phyloP scores from a whole-genome alignment of 2,888 invertebrate genomes.

The Drosophila anomalata region DNA sequence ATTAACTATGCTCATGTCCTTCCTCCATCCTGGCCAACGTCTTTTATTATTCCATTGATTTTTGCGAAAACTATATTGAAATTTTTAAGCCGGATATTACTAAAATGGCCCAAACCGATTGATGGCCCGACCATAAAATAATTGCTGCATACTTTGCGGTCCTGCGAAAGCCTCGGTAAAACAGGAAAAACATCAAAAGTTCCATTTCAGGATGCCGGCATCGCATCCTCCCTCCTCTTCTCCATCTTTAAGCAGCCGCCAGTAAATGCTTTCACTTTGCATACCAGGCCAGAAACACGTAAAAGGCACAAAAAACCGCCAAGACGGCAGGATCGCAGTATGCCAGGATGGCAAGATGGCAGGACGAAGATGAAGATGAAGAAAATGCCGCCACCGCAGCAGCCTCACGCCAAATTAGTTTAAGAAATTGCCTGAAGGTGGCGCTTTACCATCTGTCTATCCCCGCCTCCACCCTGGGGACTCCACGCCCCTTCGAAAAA shows the following conservation, averaged over 20 bases:
- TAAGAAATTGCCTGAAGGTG: conserved; percentile 51
- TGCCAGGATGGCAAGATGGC: not conserved
- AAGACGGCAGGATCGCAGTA: conserved; percentile 5
- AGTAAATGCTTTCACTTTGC: conserved; percentile 42
- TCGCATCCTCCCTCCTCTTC: not conserved
- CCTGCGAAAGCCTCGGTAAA: conserved; percentile 7
- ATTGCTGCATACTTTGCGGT: conserved; percentile 45
- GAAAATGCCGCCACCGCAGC: conserved; percentile 39
- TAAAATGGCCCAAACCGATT: conserved; percentile 62
- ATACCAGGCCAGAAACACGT: conserved; percentile 38
- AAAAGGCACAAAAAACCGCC: conserved; percentile 37
- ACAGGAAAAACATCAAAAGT: conserved; percentile 44
- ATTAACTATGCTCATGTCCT: conserved; percentile 62
- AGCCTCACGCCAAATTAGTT: conserved; percentile 75
- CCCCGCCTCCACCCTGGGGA: not conserved
- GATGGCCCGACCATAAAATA: conserved; percentile 58
- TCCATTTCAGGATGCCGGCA: not conserved
- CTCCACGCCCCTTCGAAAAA: not conserved
- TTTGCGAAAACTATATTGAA: conserved; percentile 59
- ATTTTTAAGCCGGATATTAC: conserved; percentile 75
- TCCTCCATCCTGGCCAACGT: not conserved
- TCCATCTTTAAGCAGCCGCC: not conserved
- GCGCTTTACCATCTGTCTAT: conserved; percentile 26
- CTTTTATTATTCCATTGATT: conserved; percentile 53
- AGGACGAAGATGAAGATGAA: conserved; percentile 25